phyloP scores from a whole-genome alignment of 2,797 vertebrate genomes.

The Anguilla marmorata region DNA sequence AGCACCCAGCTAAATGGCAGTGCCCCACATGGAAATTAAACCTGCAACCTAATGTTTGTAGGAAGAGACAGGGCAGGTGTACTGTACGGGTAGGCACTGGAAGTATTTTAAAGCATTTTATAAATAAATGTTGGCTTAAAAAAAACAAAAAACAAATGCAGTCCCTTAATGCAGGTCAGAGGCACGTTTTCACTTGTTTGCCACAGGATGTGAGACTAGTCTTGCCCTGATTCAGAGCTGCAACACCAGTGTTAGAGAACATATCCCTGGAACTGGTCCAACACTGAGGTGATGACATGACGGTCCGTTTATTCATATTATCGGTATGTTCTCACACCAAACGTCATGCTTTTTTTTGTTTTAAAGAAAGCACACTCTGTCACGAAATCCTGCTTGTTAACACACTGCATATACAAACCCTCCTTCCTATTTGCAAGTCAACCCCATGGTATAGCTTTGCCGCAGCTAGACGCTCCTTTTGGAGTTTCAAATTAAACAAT shows the following conservation, averaged over 20 bases:
- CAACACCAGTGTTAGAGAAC: not conserved
- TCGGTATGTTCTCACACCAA: not conserved
- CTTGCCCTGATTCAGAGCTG: not conserved
- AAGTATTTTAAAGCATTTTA: not conserved
- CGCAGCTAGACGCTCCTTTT: not conserved
- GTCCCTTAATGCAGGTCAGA: not conserved
- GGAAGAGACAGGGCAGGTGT: not conserved
- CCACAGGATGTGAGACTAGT: not conserved
- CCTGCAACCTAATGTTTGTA: not conserved
- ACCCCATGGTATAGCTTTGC: not conserved
- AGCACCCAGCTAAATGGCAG: too few species aligned
- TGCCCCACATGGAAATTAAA: too few species aligned
- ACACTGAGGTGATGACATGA: not conserved
- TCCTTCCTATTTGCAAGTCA: not conserved
- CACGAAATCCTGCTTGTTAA: not conserved
- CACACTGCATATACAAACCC: not conserved
- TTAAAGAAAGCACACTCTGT: not conserved
- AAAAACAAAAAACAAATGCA: not conserved
- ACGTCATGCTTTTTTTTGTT: not conserved
- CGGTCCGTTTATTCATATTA: not conserved
- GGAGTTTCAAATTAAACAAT: slow-evolving; percentile 29
- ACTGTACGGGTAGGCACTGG: not conserved
- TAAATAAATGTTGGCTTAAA: not conserved
- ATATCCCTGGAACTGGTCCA: not conserved
- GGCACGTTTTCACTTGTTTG: not conserved